Percentiles rank a stretch among this genome's conserved stretches.
Conservation (phyloP, 2,113 vertebrate species). For the Mesocricetus auratus region DNA sequence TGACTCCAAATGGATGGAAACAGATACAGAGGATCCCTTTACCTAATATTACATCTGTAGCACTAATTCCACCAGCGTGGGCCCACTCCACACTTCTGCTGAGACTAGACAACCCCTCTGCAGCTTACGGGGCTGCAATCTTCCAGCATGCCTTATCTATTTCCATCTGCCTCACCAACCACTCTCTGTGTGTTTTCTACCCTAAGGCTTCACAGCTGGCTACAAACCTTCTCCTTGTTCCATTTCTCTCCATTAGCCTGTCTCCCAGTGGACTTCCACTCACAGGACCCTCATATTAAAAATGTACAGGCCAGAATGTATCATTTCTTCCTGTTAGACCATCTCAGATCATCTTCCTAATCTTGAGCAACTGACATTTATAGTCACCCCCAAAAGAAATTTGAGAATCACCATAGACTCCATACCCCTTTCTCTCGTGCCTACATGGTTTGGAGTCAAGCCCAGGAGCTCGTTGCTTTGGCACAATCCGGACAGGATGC, state of each 20-base stretch:
- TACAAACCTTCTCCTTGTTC: background rate
- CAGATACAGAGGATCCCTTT: slow-evolving; percentile 8
- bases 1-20: slow-evolving; percentile 66
- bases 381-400: background rate
- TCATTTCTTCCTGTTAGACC: background rate
- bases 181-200: background rate
- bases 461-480: background rate
- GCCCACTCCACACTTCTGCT: background rate
- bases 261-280: background rate
- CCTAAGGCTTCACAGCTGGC: background rate
- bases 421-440: background rate
- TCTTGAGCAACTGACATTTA: background rate
- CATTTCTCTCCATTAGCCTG: background rate
- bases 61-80: background rate
- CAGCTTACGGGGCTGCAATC: background rate
- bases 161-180: background rate
- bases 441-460: background rate
- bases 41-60: background rate
- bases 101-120: background rate
- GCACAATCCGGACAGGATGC: background rate
- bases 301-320: background rate
- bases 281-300: background rate
- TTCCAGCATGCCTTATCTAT: background rate
- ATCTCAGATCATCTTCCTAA: background rate
- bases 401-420: background rate